Conservation (phyloP, 2,888 invertebrate species). For the Dysmachus trigonus region DNA sequence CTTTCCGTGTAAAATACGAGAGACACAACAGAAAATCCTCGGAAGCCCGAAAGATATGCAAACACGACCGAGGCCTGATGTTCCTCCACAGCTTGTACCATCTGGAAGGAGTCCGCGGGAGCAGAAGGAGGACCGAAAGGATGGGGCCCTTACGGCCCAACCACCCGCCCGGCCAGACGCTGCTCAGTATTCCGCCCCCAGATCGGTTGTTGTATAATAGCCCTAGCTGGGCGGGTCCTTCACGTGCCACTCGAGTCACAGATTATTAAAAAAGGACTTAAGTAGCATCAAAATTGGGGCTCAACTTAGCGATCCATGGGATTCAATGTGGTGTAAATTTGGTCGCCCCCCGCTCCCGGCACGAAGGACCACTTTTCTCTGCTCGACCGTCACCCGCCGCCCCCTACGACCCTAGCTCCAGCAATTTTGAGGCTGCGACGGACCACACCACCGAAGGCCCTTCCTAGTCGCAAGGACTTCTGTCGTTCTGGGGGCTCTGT, state of each 20-base stretch:
- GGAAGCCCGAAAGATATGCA: conserved; percentile 38
- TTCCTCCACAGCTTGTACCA: conserved; percentile 20
- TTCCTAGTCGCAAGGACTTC: background rate
- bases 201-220: background rate
- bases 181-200: conserved; percentile 23
- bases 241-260: conserved; percentile 46
- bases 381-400: background rate
- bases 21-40: conserved; percentile 32
- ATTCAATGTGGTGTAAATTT: conserved; percentile 54
- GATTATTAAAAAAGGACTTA: conserved; percentile 52
- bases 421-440: conserved; percentile 7
- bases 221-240: conserved; percentile 11
- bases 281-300: conserved; percentile 52
- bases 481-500: background rate
- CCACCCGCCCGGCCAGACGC: background rate
- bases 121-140: background rate
- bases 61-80: conserved; percentile 32
- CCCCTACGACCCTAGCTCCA: background rate
- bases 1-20: conserved; percentile 41
- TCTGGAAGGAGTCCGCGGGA: background rate
- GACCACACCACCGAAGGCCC: background rate
- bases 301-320: conserved; percentile 52
- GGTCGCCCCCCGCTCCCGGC: conserved; percentile 41
- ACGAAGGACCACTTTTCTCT: background rate
- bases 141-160: background rate